These are phyloP conservation scores for Athalia circularis DNA, from an alignment of 2,888 invertebrate species.

Conservation along the genomic window DNA sequence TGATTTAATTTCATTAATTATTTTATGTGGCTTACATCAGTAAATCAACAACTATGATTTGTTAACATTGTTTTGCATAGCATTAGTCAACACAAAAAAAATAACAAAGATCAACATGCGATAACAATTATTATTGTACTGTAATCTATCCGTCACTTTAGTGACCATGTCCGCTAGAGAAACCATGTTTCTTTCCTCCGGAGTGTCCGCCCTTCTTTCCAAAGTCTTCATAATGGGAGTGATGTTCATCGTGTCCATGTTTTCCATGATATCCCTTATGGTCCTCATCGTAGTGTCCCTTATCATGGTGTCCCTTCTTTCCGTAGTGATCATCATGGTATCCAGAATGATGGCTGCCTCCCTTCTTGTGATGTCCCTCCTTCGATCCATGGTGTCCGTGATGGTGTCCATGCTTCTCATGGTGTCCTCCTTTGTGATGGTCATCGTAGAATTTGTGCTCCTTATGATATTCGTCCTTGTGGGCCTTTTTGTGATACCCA, in stretches of 20 bases:
- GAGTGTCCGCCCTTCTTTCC: conserved; percentile 79
- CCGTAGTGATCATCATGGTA: conserved; percentile 79
- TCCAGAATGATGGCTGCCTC: conserved; percentile 79
- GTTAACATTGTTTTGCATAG: conserved; percentile 33
- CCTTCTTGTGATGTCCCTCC: conserved; percentile 80
- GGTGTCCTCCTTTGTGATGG: conserved; percentile 83
- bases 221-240: conserved; percentile 77
- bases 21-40: conserved; percentile 39
- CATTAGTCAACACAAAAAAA: conserved; percentile 42
- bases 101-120: conserved; percentile 44
- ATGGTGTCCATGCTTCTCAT: conserved; percentile 82
- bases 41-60: conserved; percentile 43
- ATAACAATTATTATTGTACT: conserved; percentile 41
- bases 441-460: conserved; percentile 88
- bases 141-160: conserved; percentile 74
- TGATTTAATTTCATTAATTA: conserved; percentile 18
- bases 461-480: conserved; percentile 86
- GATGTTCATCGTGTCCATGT: conserved; percentile 80
- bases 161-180: conserved; percentile 31
- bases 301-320: conserved; percentile 80
- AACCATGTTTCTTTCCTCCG: conserved; percentile 75
- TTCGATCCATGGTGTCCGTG: conserved; percentile 81
- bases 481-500: conserved; percentile 87
- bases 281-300: conserved; percentile 81
- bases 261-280: conserved; percentile 80